These are phyloP conservation scores for Thaleichthys pacificus DNA, from an alignment of 2,797 vertebrate species.

Conservation along the genomic window DNA sequence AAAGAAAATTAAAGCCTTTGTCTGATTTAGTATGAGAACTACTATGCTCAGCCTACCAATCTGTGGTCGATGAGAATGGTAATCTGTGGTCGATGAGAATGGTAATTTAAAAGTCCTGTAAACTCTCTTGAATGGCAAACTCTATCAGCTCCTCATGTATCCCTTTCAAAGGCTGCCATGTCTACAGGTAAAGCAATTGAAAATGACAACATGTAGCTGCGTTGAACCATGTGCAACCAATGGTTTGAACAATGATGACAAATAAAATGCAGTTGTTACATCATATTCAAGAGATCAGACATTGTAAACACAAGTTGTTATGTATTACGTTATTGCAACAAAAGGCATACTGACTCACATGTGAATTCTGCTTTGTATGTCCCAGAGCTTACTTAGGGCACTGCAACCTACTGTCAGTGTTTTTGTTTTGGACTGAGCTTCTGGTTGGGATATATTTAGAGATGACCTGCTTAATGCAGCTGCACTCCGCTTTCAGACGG, in stretches of 20 bases:
- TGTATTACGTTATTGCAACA: no score
- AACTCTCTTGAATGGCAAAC: conserved; percentile 80
- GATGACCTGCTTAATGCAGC: conserved; percentile 77
- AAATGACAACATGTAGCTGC: background rate
- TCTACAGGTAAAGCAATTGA: conserved; percentile 32
- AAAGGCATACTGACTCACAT: conserved; percentile 45
- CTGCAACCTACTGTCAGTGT: conserved; percentile 36
- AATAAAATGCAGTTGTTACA: no score
- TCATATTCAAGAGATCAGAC: no score
- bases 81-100: conserved; percentile 44
- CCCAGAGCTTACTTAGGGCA: background rate
- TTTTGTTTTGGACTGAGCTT: conserved; percentile 63
- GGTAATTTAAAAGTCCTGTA: conserved; percentile 75
- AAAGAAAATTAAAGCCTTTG: no score
- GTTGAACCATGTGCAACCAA: background rate
- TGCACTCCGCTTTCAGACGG: conserved; percentile 44
- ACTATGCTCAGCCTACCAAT: conserved; percentile 68
- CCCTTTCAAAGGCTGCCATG: conserved; percentile 77
- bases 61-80: conserved; percentile 44
- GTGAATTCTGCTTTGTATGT: conserved; percentile 15
- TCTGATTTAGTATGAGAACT: no score
- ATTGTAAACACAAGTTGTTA: no score
- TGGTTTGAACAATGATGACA: background rate
- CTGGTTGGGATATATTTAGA: conserved; percentile 83
- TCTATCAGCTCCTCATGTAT: conserved; percentile 76